phyloP scores from a whole-genome alignment of 2,888 invertebrate species.

The Hipparchia semele region DNA sequence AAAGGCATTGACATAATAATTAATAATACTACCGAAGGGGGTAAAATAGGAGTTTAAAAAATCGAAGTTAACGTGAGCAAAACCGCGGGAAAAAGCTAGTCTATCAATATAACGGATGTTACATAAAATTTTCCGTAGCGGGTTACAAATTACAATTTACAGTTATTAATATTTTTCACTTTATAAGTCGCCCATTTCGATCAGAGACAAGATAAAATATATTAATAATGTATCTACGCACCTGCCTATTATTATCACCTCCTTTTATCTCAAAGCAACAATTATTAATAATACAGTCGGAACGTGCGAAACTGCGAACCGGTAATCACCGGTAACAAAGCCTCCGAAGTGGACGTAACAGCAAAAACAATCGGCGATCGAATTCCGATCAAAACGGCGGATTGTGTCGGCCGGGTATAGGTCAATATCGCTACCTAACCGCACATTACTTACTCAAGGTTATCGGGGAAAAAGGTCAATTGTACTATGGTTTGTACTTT shows the following conservation, averaged over 20 bases:
- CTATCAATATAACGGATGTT: too few species aligned
- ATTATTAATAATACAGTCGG: constrained; percentile 24
- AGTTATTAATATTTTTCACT: too few species aligned
- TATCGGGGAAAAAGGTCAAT: constrained; percentile 55
- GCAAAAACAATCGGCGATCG: constrained; percentile 43
- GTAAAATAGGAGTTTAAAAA: too few species aligned
- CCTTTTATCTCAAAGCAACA: constrained; percentile 10
- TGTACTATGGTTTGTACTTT: constrained; percentile 44
- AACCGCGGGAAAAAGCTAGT: too few species aligned
- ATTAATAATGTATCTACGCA: not conserved
- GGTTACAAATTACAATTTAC: too few species aligned
- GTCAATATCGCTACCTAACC: constrained; percentile 50
- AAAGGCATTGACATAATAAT: too few species aligned
- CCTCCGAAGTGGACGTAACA: constrained; percentile 27
- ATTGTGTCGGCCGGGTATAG: constrained; percentile 42
- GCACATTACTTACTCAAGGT: constrained; percentile 55
- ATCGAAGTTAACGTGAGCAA: too few species aligned
- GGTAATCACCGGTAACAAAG: constrained; percentile 27
- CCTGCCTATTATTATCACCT: not conserved
- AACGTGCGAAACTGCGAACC: constrained; percentile 40
- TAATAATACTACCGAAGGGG: too few species aligned
- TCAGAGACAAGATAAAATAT: not conserved
- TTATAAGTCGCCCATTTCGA: not conserved
- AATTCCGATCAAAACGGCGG: constrained; percentile 46
- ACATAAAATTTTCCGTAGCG: too few species aligned